Conservation (phyloP, 1,140 invertebrate genomes). For the Idris sp. region DNA sequence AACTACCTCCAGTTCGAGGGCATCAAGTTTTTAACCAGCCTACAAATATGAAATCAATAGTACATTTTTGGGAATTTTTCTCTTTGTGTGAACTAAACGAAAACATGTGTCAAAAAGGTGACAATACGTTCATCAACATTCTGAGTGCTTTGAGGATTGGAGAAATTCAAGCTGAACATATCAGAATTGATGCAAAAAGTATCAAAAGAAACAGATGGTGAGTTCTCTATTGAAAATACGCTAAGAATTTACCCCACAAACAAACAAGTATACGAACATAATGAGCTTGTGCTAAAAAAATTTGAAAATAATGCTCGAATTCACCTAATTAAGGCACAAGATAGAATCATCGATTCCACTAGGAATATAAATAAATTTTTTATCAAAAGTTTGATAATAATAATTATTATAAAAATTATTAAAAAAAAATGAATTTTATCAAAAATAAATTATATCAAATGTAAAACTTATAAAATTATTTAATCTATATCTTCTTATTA, state of each 20-base stretch:
- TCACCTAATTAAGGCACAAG: constrained; percentile 2
- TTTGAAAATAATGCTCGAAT: constrained; percentile 12
- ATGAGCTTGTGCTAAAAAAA: constrained; percentile 10
- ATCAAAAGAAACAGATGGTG: constrained; percentile 4
- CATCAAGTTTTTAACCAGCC: constrained; percentile 69
- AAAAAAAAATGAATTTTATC: too few species aligned
- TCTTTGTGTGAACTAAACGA: constrained; percentile 67
- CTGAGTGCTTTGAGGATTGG: constrained; percentile 45
- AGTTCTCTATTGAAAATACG: constrained; percentile 14
- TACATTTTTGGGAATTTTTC: constrained; percentile 69
- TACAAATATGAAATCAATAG: constrained; percentile 59
- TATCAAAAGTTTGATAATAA: too few species aligned
- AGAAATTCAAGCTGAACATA: constrained; percentile 10
- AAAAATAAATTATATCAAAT: too few species aligned
- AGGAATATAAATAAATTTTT: constrained; percentile 18
- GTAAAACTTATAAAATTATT: too few species aligned
- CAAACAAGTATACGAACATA: constrained; percentile 25
- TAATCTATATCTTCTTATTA: too few species aligned
- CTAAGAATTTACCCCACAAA: constrained; percentile 24
- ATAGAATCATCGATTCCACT: constrained; percentile 15
- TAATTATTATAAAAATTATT: too few species aligned
- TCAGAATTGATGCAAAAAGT: constrained; percentile 23
- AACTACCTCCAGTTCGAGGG: constrained; percentile 64
- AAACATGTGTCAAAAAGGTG: constrained; percentile 68
- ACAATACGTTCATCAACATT: constrained; percentile 61